Conservation (phyloP, 1,140 invertebrate genomes). For the fruit fly (Drosophila melanogaster) region Release_6_plus_ISO1_MT NT_033777.3:25227001-25227500, state of each 20-base stretch:
- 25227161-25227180: too few relatives aligned
- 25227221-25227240: too few relatives aligned
- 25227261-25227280: slow-evolving; percentile 20
- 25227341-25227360: slow-evolving; percentile 73
- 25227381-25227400: slow-evolving; percentile 47
- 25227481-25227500: not conserved
- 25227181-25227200: too few relatives aligned
- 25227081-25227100: too few relatives aligned
- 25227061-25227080: not conserved
- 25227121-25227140: too few relatives aligned
- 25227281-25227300: slow-evolving; percentile 32
- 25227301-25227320: slow-evolving; percentile 52
- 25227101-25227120: too few relatives aligned
- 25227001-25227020: slow-evolving; percentile 82
- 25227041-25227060: slow-evolving; percentile 31
- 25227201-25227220: too few relatives aligned
- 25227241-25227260: not conserved
- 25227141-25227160: too few relatives aligned
- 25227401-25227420: slow-evolving; percentile 41
- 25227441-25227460: slow-evolving; percentile 38
- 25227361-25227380: slow-evolving; percentile 77
- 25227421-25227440: slow-evolving; percentile 30
- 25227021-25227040: slow-evolving; percentile 60
- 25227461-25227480: not conserved
- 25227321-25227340: slow-evolving; percentile 80